Evolutionary conservation across 2,797 vertebrate genomes (phyloP).

Genomic region (Nannoperca obscura): DNA sequence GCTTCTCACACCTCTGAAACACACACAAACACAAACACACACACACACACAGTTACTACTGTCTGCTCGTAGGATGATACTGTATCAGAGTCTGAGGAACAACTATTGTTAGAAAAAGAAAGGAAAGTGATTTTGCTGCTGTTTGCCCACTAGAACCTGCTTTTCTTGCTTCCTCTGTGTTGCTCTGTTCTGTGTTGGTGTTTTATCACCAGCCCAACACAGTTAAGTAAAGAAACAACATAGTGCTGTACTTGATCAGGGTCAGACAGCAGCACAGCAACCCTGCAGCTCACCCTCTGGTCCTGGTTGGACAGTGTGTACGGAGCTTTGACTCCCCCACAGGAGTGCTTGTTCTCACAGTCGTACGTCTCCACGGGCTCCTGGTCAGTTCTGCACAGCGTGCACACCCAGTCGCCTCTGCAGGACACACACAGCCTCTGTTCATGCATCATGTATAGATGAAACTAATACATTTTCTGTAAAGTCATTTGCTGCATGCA

Average conservation of each 20-base stretch:
- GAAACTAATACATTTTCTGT: background rate
- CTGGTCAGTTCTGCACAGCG: slow-evolving; percentile 89
- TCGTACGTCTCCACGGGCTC: slow-evolving; percentile 88
- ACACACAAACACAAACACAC: slow-evolving; percentile 50
- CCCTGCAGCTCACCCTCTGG: slow-evolving; percentile 87
- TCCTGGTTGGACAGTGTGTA: slow-evolving; percentile 87
- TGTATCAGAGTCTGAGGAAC: background rate
- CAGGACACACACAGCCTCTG: slow-evolving; percentile 10
- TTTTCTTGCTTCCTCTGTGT: background rate
- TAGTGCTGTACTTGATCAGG: background rate
- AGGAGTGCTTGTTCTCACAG: slow-evolving; percentile 83
- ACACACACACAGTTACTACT: slow-evolving; percentile 30
- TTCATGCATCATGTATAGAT: background rate
- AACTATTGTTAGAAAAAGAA: background rate
- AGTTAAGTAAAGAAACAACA: background rate
- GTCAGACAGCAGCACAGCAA: background rate
- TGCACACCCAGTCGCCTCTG: slow-evolving; percentile 98
- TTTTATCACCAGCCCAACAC: background rate
- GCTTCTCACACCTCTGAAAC: slow-evolving; percentile 94
- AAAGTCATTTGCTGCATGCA: background rate
- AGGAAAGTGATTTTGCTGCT: background rate
- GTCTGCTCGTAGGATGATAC: background rate
- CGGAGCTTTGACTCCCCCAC: slow-evolving; percentile 69
- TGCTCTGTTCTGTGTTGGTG: background rate
- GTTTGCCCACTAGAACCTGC: background rate